Conservation (phyloP, 1,140 invertebrate species). For the Drosophila mayri region DNA sequence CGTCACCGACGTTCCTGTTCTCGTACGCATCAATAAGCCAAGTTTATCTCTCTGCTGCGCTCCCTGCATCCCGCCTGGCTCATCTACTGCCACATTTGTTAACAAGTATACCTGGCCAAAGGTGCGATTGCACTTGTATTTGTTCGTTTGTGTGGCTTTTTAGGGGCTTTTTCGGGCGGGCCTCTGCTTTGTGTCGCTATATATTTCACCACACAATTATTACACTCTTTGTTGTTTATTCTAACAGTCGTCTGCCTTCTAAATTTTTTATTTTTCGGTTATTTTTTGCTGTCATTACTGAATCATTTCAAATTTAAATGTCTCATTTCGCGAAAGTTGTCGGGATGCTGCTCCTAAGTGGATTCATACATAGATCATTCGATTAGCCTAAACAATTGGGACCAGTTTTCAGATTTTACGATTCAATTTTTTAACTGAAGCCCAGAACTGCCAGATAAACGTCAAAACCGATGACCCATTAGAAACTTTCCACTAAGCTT, state of each 20-base stretch:
- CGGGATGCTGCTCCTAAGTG: conserved; percentile 40
- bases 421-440: conserved; percentile 10
- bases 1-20: conserved; percentile 44
- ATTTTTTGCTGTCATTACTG: conserved; percentile 38
- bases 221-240: conserved; percentile 51
- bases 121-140: conserved; percentile 17
- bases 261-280: not conserved
- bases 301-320: conserved; percentile 52
- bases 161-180: conserved; percentile 49
- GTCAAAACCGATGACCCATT: not conserved
- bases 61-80: not conserved
- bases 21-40: conserved; percentile 50
- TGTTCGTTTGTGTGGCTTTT: conserved; percentile 8
- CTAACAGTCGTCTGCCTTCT: conserved; percentile 3
- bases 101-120: not conserved
- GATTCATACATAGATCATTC: conserved; percentile 46
- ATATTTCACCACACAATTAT: conserved; percentile 47
- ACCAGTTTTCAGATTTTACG: conserved; percentile 37
- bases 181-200: conserved; percentile 21
- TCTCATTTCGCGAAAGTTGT: conserved; percentile 53
- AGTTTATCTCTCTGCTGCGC: not conserved
- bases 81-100: not conserved
- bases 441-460: conserved; percentile 13
- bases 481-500: conserved; percentile 9
- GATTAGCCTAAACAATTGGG: conserved; percentile 21